Percentiles rank a stretch among this genome's conserved stretches.
phyloP scores from a whole-genome alignment of 2,113 vertebrate species.

The Litocranius walleri region DNA sequence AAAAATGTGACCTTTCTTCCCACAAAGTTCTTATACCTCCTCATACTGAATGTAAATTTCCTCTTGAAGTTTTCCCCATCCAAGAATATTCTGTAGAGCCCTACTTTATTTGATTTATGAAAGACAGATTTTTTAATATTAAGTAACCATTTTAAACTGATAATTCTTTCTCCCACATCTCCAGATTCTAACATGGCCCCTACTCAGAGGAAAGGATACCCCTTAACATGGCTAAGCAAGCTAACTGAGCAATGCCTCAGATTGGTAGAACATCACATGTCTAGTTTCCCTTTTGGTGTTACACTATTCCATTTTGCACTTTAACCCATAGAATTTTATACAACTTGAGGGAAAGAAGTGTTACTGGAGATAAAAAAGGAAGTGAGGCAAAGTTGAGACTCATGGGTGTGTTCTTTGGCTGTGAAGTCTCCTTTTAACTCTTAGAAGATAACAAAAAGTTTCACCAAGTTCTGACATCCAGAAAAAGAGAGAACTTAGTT shows the following conservation, averaged over 20 bases:
- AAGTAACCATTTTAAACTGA: not conserved
- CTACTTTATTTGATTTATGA: not conserved
- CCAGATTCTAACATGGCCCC: not conserved
- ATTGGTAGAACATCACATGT: not conserved
- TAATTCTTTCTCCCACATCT: not conserved
- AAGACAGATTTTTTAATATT: constrained; percentile 25
- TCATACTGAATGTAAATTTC: not conserved
- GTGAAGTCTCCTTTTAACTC: constrained; percentile 38
- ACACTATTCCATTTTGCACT: not conserved
- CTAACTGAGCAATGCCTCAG: not conserved
- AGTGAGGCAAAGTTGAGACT: constrained; percentile 26
- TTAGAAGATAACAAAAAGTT: constrained; percentile 29
- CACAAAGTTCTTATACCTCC: not conserved
- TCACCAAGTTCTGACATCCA: constrained; percentile 2
- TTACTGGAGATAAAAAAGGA: constrained; percentile 32
- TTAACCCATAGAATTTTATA: constrained; percentile 10
- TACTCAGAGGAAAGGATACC: not conserved
- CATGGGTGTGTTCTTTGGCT: constrained; percentile 19
- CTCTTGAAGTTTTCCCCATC: not conserved
- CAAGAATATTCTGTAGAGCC: not conserved
- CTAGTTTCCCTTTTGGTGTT: not conserved
- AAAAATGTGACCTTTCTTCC: not conserved
- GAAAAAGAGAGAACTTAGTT: not conserved
- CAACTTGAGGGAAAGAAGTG: constrained; percentile 8
- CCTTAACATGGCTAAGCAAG: not conserved